Evolutionary conservation across 1,140 invertebrate genomes (phyloP), one percentile per base, ranked within the genome.

Genomic region (Megalonaias nervosa): DNA sequence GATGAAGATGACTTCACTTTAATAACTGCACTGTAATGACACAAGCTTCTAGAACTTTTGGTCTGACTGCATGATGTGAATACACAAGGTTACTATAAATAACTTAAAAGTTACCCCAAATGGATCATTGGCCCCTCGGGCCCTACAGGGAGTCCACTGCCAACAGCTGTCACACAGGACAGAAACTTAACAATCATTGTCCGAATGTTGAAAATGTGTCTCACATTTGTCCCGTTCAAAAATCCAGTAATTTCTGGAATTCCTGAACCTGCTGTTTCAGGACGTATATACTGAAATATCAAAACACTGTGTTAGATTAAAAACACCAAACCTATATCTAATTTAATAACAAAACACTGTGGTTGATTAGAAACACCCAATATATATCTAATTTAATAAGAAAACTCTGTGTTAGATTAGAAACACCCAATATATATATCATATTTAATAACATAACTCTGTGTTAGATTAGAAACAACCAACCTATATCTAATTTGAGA

Each of bases 51-150:
- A 17, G n/a, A 17, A 23, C 11, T 23, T 23, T 9, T n/a, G 19
- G 31, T 23, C 9, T 16, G n/a, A 67, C 65, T 67, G n/a, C 5
- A 31, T 31, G 16, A n/a, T 21, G 65, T 11, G n/a, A 67, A 23
- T 67, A 17, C 38, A 69, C 38, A n/a, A 55, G 12, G 6, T 19
- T 48, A 69, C 16, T 11, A 17, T 14, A 2, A 26, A 23, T 48
- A 48, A 48, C 38, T 6, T 48, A 48, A 38, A 48, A 80, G 84
- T 74, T 73, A 90, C 89, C 88, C 89, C 82, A 90, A 81, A 78
- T 90, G 89, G 69, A 91, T 91, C 89, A 90, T 90, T 21, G 91
- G 91, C 16, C 91, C 91, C 80, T 92, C 91, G 58, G 90, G 91
- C 60, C 91, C 91, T 12, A 92, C 90, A 21, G 91, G 91, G 75